A percentile compares a stretch with the other conserved stretches of the same genome.
Conservation (phyloP, 2,113 vertebrate genomes). For the Ranitomeya variabilis region DNA sequence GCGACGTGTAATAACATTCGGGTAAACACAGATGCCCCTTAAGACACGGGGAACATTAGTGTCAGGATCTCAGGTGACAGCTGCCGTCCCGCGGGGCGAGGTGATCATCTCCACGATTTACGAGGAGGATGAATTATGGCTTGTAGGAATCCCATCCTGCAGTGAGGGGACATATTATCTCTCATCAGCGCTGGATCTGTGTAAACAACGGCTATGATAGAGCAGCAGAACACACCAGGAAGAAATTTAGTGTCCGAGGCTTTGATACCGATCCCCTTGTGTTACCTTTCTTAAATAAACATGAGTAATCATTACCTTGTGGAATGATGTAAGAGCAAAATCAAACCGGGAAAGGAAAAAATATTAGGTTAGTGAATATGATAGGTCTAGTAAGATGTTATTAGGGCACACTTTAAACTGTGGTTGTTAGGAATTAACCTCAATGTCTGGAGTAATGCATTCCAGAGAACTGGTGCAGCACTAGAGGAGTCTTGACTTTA, state of each 20-base stretch:
- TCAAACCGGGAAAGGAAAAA: not conserved
- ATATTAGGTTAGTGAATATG: too few species aligned
- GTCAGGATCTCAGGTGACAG: not conserved
- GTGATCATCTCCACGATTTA: not conserved
- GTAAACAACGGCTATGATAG: slow-evolving; percentile 2
- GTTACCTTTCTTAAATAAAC: slow-evolving; percentile 11
- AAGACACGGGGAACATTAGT: not conserved
- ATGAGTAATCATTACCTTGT: not conserved
- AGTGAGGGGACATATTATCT: slow-evolving; percentile 8
- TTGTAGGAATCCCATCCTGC: not conserved
- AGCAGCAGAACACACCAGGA: not conserved
- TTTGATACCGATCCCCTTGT: slow-evolving; percentile 14
- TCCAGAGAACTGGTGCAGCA: too few species aligned
- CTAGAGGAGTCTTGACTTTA: too few species aligned
- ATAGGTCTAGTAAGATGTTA: too few species aligned
- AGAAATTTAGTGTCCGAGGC: not conserved
- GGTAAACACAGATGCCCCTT: not conserved
- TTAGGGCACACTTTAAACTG: too few species aligned
- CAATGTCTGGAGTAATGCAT: too few species aligned
- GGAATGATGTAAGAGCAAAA: not conserved
- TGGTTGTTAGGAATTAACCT: too few species aligned
- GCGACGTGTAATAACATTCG: not conserved
- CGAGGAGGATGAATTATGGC: slow-evolving; percentile 8
- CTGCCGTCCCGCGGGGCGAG: not conserved
- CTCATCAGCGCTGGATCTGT: not conserved